Conservation (phyloP, 2,113 vertebrate species). For the Sakesphorus luctuosus region DNA sequence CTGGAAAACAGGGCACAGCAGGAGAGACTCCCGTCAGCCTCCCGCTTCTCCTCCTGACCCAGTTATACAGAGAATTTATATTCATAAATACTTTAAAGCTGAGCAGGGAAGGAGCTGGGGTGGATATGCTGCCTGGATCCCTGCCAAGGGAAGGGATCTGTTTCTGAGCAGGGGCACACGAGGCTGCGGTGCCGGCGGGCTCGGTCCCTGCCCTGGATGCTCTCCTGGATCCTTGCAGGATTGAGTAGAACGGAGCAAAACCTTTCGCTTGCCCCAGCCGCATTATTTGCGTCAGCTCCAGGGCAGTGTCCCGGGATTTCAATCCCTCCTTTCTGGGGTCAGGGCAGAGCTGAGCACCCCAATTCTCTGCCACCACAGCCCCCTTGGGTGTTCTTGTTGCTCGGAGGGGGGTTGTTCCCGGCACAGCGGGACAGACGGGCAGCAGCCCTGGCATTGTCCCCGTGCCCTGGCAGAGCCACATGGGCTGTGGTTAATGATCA, state of each 20-base stretch:
- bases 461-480: background rate
- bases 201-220: background rate
- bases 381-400: background rate
- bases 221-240: background rate
- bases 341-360: background rate
- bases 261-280: background rate
- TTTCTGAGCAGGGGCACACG: background rate
- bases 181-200: background rate
- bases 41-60: conserved; percentile 52
- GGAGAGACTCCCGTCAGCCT: background rate
- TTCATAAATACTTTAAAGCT: conserved; percentile 65
- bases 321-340: background rate
- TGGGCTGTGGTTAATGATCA: background rate
- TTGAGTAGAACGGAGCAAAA: background rate
- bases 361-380: accelerated
- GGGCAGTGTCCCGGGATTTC: background rate
- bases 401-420: accelerated
- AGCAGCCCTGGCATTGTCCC: background rate
- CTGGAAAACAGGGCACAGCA: background rate
- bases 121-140: conserved; percentile 24
- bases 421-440: background rate
- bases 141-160: conserved; percentile 56
- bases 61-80: conserved; percentile 42
- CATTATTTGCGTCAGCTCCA: background rate
- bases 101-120: background rate